These are phyloP conservation scores for Leuciscus waleckii DNA, from an alignment of 2,797 vertebrate species.

Conservation along the genomic window DNA sequence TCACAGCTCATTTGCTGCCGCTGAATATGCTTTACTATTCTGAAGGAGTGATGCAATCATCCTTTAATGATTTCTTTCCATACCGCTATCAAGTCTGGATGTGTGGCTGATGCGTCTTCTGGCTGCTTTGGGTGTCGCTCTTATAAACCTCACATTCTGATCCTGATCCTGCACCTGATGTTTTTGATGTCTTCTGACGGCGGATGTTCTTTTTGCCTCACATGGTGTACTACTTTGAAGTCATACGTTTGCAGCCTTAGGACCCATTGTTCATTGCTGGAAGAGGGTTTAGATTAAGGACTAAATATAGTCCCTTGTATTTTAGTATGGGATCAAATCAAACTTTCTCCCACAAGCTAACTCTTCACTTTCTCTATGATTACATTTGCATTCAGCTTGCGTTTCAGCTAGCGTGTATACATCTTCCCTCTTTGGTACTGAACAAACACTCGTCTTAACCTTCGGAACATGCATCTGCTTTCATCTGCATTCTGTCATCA, in stretches of 20 bases:
- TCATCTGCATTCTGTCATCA: constrained; percentile 32
- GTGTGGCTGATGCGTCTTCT: constrained; percentile 4
- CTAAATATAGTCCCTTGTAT: constrained; percentile 32
- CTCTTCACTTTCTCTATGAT: background rate
- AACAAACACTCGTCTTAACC: constrained; percentile 15
- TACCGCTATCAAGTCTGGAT: background rate
- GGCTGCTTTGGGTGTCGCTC: background rate
- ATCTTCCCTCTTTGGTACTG: constrained; percentile 7
- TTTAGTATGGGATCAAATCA: constrained; percentile 13
- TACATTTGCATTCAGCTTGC: constrained; percentile 16
- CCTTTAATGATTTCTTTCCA: constrained; percentile 19
- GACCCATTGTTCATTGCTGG: constrained; percentile 18
- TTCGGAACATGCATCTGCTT: constrained; percentile 15
- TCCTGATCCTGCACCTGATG: constrained; percentile 26
- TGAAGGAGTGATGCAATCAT: constrained; percentile 21
- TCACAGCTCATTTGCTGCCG: background rate
- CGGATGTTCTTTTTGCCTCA: constrained; percentile 31
- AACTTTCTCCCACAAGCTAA: constrained; percentile 9
- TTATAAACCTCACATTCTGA: constrained; percentile 12
- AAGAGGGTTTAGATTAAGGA: constrained; percentile 22
- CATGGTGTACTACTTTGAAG: constrained; percentile 38
- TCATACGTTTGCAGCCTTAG: constrained; percentile 18
- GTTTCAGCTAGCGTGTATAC: constrained; percentile 15
- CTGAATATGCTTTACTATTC: background rate
- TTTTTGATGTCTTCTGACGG: constrained; percentile 39